Conservation (phyloP, 2,113 vertebrate species). For the Grallaria varia region DNA sequence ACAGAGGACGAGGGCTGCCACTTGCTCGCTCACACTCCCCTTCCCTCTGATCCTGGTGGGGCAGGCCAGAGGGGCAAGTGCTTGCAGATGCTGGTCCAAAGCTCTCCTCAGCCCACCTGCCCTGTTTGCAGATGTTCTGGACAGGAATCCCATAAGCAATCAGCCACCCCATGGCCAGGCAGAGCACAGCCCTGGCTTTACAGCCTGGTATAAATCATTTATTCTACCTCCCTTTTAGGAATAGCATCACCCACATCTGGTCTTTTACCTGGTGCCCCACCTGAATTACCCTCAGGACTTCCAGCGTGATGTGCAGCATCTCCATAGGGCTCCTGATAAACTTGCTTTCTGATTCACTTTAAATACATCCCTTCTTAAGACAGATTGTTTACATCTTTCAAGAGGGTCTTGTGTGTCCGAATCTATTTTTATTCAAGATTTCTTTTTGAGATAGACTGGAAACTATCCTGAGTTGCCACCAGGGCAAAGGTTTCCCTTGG, state of each 20-base stretch:
- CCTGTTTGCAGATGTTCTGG: neutral
- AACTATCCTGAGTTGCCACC: neutral
- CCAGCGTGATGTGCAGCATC: neutral
- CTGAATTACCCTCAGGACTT: neutral
- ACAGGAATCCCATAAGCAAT: neutral
- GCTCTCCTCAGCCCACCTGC: neutral
- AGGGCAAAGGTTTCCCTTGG: neutral
- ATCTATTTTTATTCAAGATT: neutral
- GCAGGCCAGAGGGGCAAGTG: neutral
- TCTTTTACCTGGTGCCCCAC: neutral
- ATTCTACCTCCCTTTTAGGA: neutral
- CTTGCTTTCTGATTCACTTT: neutral
- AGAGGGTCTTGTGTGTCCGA: neutral
- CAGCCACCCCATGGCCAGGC: neutral
- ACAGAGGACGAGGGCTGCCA: rapidly evolving
- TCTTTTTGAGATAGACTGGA: neutral
- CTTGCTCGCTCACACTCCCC: neutral
- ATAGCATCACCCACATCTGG: neutral
- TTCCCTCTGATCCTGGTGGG: neutral
- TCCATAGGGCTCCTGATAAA: neutral
- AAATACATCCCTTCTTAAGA: neutral
- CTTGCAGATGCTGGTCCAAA: neutral
- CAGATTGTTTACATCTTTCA: neutral
- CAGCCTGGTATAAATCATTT: neutral
- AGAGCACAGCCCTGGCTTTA: neutral